Evolutionary conservation across 2,888 invertebrate genomes (phyloP).

Genomic region (Herminia tarsipennalis): DNA sequence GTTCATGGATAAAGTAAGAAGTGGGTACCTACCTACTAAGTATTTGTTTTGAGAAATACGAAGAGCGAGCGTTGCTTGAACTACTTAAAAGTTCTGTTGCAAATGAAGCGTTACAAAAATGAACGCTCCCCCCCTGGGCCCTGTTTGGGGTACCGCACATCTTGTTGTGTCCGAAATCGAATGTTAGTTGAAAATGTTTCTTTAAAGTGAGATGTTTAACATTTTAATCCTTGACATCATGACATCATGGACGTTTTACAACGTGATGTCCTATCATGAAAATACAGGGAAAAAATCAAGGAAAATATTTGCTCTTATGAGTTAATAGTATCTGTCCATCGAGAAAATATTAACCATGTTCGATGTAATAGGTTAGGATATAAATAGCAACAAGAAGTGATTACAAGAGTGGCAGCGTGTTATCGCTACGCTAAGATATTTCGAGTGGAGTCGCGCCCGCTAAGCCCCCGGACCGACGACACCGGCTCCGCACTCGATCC

Average conservation of each 20-base stretch:
- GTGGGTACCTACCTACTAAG: slow-evolving; percentile 50
- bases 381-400: slow-evolving; percentile 44
- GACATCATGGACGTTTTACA: too few relatives aligned
- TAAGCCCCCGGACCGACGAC: slow-evolving; percentile 48
- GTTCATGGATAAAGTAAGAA: slow-evolving; percentile 46
- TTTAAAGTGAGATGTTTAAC: too few relatives aligned
- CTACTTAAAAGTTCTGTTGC: slow-evolving; percentile 75
- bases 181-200: too few relatives aligned
- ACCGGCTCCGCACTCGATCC: slow-evolving; percentile 55
- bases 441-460: slow-evolving; percentile 42
- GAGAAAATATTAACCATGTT: slow-evolving; percentile 15
- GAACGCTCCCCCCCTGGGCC: slow-evolving; percentile 58
- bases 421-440: slow-evolving; percentile 53
- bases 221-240: too few relatives aligned
- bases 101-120: slow-evolving; percentile 78
- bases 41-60: slow-evolving; percentile 68
- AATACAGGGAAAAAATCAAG: too few relatives aligned
- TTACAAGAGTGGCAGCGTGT: slow-evolving; percentile 48
- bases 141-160: slow-evolving; percentile 44
- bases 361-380: slow-evolving; percentile 15
- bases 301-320: too few relatives aligned
- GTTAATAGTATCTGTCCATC: not conserved
- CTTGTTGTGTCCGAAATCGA: slow-evolving; percentile 42
- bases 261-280: too few relatives aligned
- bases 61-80: slow-evolving; percentile 60